Percentiles rank a stretch among this genome's conserved stretches.
Evolutionary conservation across 2,888 invertebrate species (phyloP).

Genomic region (Gibbula magus): DNA sequence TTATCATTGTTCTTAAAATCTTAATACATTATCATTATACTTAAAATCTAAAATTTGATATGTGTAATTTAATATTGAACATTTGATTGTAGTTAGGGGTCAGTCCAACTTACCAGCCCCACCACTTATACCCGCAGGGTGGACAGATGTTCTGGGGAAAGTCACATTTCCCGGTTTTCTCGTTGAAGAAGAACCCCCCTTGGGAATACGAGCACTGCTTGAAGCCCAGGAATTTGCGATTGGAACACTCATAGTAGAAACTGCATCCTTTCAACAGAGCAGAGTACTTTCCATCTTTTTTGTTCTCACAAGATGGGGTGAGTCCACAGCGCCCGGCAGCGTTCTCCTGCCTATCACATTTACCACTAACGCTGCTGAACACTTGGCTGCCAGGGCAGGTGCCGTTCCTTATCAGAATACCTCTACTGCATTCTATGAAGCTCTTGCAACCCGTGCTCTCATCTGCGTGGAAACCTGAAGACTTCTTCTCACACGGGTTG

Average conservation of each 20-base stretch:
- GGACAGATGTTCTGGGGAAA: constrained; percentile 52
- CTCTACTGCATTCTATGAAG: constrained; percentile 46
- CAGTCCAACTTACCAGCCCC: constrained; percentile 49
- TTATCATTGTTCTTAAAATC: no score
- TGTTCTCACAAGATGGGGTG: constrained; percentile 34
- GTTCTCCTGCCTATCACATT: constrained; percentile 42
- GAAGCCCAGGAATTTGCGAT: constrained; percentile 38
- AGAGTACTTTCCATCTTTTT: constrained; percentile 45
- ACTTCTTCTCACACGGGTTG: constrained; percentile 46
- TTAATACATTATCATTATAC: no score
- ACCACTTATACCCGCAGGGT: constrained; percentile 55
- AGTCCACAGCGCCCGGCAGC: constrained; percentile 45
- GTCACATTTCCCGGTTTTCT: constrained; percentile 43
- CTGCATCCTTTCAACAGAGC: constrained; percentile 43
- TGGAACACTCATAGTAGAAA: constrained; percentile 44
- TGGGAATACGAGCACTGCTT: constrained; percentile 38
- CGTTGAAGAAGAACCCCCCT: constrained; percentile 51
- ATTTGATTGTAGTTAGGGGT: neutral
- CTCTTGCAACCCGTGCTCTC: constrained; percentile 33
- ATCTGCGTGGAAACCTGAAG: constrained; percentile 41
- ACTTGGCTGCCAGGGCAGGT: constrained; percentile 38
- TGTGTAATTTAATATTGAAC: neutral
- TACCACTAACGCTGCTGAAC: constrained; percentile 44
- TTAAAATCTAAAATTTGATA: no score
- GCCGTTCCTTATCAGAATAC: constrained; percentile 44